Conservation (phyloP, 2,113 vertebrate genomes). For the Ptychochromis oligacanthus region DNA sequence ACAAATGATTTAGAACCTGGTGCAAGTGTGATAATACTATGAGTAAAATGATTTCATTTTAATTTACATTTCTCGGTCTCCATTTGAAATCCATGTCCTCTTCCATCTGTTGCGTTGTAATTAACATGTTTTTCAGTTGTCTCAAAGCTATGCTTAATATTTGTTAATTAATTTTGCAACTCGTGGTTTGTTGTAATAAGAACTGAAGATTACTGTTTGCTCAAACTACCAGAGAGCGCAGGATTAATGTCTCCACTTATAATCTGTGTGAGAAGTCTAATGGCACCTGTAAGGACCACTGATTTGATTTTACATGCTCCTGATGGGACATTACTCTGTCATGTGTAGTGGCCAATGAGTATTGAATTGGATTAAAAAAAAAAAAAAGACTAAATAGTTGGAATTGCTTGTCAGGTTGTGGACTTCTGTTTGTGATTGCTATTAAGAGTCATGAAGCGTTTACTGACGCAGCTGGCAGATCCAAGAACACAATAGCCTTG, state of each 20-base stretch:
- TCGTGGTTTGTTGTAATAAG: neutral
- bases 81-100: conserved; percentile 56
- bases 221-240: neutral
- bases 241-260: neutral
- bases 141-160: conserved; percentile 37
- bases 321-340: neutral
- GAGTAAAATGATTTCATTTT: conserved; percentile 61
- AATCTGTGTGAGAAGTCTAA: neutral
- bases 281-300: neutral
- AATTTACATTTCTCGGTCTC: conserved; percentile 64
- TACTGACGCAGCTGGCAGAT: neutral
- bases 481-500: neutral
- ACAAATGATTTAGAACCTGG: conserved; percentile 70
- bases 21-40: conserved; percentile 61
- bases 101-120: conserved; percentile 51
- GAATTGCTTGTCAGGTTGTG: neutral
- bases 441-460: conserved; percentile 2
- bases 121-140: conserved; percentile 41
- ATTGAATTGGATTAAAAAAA: neutral
- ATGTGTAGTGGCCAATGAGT: neutral
- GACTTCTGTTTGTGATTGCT: neutral
- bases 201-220: neutral
- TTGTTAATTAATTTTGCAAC: conserved; percentile 17
- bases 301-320: neutral
- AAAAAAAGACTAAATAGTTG: conserved; percentile 5